Evolutionary conservation across 2,797 vertebrate genomes (phyloP), one percentile per base, ranked within the genome.

Genomic region (Discoglossus pictus): DNA sequence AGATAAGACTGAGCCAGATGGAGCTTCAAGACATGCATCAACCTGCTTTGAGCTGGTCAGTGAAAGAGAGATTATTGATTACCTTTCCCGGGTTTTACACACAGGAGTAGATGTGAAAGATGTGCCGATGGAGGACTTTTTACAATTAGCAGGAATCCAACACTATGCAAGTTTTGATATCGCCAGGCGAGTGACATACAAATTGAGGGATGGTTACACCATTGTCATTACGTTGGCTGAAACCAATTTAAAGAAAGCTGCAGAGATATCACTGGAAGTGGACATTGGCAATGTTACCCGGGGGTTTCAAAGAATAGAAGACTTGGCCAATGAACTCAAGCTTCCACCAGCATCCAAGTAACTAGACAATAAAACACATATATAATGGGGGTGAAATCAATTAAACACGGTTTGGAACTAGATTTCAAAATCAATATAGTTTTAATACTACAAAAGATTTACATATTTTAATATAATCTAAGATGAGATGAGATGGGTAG

Each of bases 241-340:
- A 40, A 54, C 25, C 7, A 13, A 36, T 20, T 40, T 53, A 18
- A 67, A 31, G 6, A 52, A 69, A 20, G 25, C 61, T 15, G 78
- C 65, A 11, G 53, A 52, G 10, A 53, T 82, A 7, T 40, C 27
- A 1, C 16, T 76, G 10, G 47, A 79, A 2, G 68, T 62, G 1
- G 61, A 78, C 2, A 61, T 79, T 56, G 68, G 75, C 12, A 64
- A 75, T 18, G 68, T 78, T 9, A 73, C 70, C 34, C 61, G 46
- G 34, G 78, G 76, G 13, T 76, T 79, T 65, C 76, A 82, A 60
- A 66, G 65, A 55, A 75, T 80, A 11, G 79, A 80, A 31, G 50
- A 34, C 9, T 11, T 82, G 35, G 74, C 70, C 1, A 75, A 53
- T 36, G 64, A 77, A 9, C 55, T 81, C 53, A 70, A 72, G 10